phyloP scores from a whole-genome alignment of 2,113 vertebrate genomes.

The Anoura caudifer region DNA sequence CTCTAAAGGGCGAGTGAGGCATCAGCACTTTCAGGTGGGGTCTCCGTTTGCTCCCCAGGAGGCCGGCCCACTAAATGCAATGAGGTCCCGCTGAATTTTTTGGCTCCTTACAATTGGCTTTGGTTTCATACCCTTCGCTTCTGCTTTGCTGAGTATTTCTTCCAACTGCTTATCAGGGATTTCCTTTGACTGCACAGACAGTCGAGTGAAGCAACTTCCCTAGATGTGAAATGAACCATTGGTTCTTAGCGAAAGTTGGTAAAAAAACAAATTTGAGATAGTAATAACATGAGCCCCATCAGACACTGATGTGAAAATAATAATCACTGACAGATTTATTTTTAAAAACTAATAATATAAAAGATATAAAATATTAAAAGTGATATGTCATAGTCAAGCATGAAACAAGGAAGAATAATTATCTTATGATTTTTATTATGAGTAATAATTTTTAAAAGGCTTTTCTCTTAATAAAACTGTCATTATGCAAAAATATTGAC shows the following conservation, averaged over 20 bases:
- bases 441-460: neutral
- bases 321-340: neutral
- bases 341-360: neutral
- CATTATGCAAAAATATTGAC: neutral
- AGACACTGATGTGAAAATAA: neutral
- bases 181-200: fast-evolving
- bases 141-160: neutral
- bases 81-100: fast-evolving
- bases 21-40: neutral
- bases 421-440: neutral
- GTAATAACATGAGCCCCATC: neutral
- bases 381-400: neutral
- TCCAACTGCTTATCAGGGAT: neutral
- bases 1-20: neutral
- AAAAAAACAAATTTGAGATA: neutral
- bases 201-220: neutral
- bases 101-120: fast-evolving
- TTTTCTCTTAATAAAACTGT: neutral
- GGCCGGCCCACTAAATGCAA: fast-evolving
- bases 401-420: neutral
- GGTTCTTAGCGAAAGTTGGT: neutral
- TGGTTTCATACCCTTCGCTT: neutral
- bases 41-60: neutral
- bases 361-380: neutral
- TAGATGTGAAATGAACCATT: fast-evolving